Base-by-base conservation (phyloP, 2,113 vertebrate species). In the Silurus meridionalis region DNA sequence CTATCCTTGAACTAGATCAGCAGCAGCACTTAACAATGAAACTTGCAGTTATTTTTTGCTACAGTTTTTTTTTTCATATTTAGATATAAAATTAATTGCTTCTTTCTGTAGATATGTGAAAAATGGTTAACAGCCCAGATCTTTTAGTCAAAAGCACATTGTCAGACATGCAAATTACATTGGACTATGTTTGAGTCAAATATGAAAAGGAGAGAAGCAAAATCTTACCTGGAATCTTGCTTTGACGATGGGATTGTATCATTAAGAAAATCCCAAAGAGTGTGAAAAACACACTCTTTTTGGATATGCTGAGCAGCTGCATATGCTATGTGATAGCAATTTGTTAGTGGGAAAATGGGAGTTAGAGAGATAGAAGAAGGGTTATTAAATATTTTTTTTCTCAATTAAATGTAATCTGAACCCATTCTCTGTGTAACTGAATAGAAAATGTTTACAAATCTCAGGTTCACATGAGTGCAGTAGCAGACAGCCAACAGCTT, bases 181-280 rank as follows among this genome's bases (percentile, higher is more conserved):
- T 66, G 10, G n/a, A 66, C n/a, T 28, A n/a, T 67, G n/a, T 60
- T 63, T 78, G 13, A 64, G 55, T 63, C 50, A 19, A 37, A 77
- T 48, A 69, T 11, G 63, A 87, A 79, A 57, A 69, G 71, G 37
- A 60, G 0, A 53, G 11, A 67, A 55, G 14, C 0, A 7, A 71
- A 28, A 10, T 48, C 87, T 89, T 91, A 91, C 90, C 90, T 89
- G 87, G 71, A 87, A 84, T 78, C 53, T 88, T 91, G 84, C 81
- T 88, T 64, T 82, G 55, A 75, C 46, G 82, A 25, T 80, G 23
- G 50, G 81, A 82, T 52, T 84, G 10, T 21, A 89, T 82, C 83
- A 80, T 87, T 67, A 89, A 78, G 19, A 84, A 88, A 55, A 81
- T 46, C 23, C 74, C 52, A 83, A 28, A 37, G 60, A 77, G 23